Base-by-base conservation (phyloP, 2,113 vertebrate genomes). In the Zosterops hypoxanthus region DNA sequence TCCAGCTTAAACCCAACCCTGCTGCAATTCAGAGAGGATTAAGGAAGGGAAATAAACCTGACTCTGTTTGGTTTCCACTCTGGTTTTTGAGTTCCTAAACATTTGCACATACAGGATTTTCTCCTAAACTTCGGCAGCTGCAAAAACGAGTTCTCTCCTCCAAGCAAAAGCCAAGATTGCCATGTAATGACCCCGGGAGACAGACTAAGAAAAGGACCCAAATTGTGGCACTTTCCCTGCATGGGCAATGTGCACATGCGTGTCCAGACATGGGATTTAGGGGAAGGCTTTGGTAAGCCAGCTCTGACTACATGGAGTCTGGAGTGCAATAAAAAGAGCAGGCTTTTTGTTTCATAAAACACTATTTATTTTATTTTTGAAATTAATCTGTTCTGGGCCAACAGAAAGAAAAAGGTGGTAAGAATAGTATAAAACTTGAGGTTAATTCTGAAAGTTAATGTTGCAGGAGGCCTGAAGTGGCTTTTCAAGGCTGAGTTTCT, bases 181-280 rank as follows among this genome's bases (percentile, higher is more conserved):
- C 41, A 36, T 49, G 39, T 71, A 92, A 93, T 81, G 68, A 92
- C 21, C 72, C 73, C 69, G 53, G 71, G 68, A 81, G 91, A 81
- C 29, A 64, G 55, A 22, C 57, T 41, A 75, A 64, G 63, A 56
- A 79, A 86, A 75, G 53, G 73, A 63, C 82, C 71, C 42, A 81
- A 93, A 81, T 17, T 36, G 79, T 55, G 88, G 76, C 79, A 72
- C 34, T 59, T 85, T 39, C 70, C 66, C 50, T 82, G 42, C 39
- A 23, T 5, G 0, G 14, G 39, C 78, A 76, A 7, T 56, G 14
- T 25, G 52, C 64, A 88, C 70, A 42, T 14, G 44, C 0, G 0
- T 90, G 92, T 90, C 96, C 92, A 93, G 90, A 92, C 88, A 8
- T 46, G 65, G 90, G 94, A 90, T 95, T 94, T 92, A 66, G 49